Evolutionary conservation across 2,113 vertebrate genomes (phyloP).

Genomic region (Amazona vittata): DNA sequence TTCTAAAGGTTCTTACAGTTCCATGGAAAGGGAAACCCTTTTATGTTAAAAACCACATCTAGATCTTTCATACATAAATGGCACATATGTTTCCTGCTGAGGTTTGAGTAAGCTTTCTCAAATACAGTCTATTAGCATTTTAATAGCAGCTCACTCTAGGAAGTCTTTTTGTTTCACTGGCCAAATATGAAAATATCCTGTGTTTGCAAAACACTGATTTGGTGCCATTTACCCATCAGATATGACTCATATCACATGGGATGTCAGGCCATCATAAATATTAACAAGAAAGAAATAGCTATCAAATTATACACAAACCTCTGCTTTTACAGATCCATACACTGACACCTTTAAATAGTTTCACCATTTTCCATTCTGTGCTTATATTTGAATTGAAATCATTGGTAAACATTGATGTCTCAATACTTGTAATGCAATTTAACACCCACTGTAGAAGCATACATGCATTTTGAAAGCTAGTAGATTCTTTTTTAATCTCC

Average conservation of each 20-base stretch:
- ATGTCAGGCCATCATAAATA: neutral
- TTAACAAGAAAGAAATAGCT: slow-evolving; percentile 7
- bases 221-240: neutral
- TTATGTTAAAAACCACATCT: neutral
- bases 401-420: neutral
- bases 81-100: neutral
- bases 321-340: neutral
- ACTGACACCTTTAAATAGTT: neutral
- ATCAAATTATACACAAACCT: neutral
- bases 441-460: neutral
- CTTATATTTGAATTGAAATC: neutral
- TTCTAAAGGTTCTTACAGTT: neutral
- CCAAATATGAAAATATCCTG: slow-evolving; percentile 7
- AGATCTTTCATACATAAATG: neutral
- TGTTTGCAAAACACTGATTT: neutral
- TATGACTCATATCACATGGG: neutral
- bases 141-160: slow-evolving; percentile 47
- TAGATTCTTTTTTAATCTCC: neutral
- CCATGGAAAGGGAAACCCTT: neutral
- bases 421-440: neutral
- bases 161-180: slow-evolving; percentile 40
- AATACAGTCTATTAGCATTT: slow-evolving; percentile 45
- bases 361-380: neutral
- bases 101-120: slow-evolving; percentile 22
- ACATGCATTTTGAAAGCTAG: neutral